A percentile compares a stretch with the other conserved stretches of the same genome.
Evolutionary conservation across 2,797 vertebrate species (phyloP).

Genomic region (Manis pentadactyla): DNA sequence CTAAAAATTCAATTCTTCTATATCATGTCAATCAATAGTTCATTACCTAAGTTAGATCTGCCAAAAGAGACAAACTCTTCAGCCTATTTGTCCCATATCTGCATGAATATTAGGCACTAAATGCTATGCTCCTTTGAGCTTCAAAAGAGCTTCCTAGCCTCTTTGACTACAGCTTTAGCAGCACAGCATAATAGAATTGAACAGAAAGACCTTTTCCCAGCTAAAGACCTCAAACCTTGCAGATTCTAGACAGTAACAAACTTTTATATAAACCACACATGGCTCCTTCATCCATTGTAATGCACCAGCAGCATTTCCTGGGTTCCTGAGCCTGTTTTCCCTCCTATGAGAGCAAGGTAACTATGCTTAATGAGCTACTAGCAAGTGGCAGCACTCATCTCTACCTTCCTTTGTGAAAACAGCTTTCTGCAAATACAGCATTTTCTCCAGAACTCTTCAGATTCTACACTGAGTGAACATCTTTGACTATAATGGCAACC

Average conservation of each 20-base stretch:
- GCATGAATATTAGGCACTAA: constrained; percentile 72
- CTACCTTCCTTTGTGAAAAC: constrained; percentile 30
- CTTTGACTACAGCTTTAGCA: constrained; percentile 73
- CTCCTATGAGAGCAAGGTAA: constrained; percentile 18
- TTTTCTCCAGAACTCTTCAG: not conserved
- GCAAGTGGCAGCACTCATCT: constrained; percentile 40
- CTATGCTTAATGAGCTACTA: constrained; percentile 51
- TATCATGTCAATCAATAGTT: constrained; percentile 69
- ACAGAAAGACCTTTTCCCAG: constrained; percentile 61
- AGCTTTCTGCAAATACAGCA: not conserved
- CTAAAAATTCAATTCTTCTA: constrained; percentile 61
- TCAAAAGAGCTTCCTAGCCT: constrained; percentile 73
- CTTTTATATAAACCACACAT: constrained; percentile 71
- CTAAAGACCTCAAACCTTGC: constrained; percentile 58
- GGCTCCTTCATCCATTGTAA: constrained; percentile 38
- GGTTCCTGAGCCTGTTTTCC: constrained; percentile 18
- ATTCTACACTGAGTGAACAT: not conserved
- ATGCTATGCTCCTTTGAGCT: constrained; percentile 72
- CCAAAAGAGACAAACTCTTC: constrained; percentile 63
- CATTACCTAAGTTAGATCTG: constrained; percentile 69
- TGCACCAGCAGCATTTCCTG: constrained; percentile 24
- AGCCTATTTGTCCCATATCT: constrained; percentile 64
- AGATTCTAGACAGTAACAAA: constrained; percentile 63
- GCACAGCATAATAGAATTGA: constrained; percentile 67
- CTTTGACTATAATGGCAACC: not conserved